Conservation (phyloP, 1,140 invertebrate species). For the Heterodera carotae region DNA sequence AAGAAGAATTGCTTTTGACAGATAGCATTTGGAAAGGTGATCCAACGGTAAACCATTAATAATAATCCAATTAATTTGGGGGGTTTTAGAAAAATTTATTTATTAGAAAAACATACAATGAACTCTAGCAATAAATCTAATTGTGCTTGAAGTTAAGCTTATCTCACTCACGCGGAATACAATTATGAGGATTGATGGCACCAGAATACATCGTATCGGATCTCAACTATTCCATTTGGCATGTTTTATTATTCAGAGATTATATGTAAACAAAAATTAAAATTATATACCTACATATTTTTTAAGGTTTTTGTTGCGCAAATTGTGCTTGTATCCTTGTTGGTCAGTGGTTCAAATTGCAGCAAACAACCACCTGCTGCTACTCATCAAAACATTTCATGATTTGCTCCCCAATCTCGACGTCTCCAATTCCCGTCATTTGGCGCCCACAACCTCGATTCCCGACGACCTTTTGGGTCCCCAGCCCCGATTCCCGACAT, state of each 20-base stretch:
- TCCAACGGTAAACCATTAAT: too few relatives aligned
- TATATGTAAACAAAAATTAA: constrained; percentile 1
- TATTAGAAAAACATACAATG: too few relatives aligned
- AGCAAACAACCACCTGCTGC: too few relatives aligned
- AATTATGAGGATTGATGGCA: constrained; percentile 5
- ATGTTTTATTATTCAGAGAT: background rate
- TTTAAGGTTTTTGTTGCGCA: constrained; percentile 21
- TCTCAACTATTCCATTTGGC: constrained; percentile 25
- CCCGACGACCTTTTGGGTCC: too few relatives aligned
- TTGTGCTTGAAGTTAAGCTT: constrained; percentile 14
- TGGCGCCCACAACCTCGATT: too few relatives aligned
- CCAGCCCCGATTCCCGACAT: too few relatives aligned
- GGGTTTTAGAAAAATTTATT: too few relatives aligned
- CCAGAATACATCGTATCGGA: constrained; percentile 27
- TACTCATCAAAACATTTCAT: too few relatives aligned
- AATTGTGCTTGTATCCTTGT: constrained; percentile 24
- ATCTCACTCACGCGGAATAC: constrained; percentile 1
- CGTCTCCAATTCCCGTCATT: too few relatives aligned
- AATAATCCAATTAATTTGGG: constrained; percentile 3
- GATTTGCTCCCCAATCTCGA: too few relatives aligned
- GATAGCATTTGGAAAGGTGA: constrained; percentile 23
- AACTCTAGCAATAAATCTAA: too few relatives aligned
- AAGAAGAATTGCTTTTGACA: constrained; percentile 10
- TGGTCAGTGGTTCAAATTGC: constrained; percentile 22
- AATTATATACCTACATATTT: background rate